phyloP scores from a whole-genome alignment of 2,888 invertebrate species.

The Germaria angustata region DNA sequence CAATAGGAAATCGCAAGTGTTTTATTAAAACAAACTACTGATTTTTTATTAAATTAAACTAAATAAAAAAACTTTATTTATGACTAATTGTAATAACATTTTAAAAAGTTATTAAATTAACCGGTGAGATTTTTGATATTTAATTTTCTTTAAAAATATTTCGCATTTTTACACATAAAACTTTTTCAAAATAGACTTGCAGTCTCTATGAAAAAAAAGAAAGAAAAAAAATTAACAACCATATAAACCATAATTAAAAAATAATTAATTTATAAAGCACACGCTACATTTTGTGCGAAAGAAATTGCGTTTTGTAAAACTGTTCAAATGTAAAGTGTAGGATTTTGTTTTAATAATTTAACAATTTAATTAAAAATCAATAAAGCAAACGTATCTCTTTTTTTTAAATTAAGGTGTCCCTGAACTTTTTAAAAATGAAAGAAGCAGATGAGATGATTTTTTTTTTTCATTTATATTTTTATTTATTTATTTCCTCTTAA shows the following conservation, averaged over 20 bases:
- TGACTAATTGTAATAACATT: constrained; percentile 54
- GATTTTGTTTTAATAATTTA: background rate
- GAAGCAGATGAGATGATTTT: background rate
- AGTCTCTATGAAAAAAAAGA: too few species aligned
- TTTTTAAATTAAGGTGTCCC: constrained; percentile 17
- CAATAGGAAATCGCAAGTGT: constrained; percentile 51
- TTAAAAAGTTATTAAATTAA: constrained; percentile 45
- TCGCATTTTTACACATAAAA: background rate
- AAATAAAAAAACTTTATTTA: constrained; percentile 43
- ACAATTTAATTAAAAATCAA: constrained; percentile 40
- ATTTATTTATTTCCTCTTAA: constrained; percentile 1
- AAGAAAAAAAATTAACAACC: too few species aligned
- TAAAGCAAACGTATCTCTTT: constrained; percentile 13
- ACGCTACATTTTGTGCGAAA: constrained; percentile 26
- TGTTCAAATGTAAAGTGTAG: constrained; percentile 5
- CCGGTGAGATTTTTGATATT: background rate
- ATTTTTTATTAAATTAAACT: constrained; percentile 23
- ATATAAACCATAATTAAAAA: constrained; percentile 51
- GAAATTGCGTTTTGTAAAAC: constrained; percentile 8
- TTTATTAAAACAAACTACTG: background rate
- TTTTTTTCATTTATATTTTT: background rate
- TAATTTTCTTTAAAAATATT: background rate
- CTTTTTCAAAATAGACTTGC: too few species aligned
- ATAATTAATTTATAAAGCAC: constrained; percentile 30
- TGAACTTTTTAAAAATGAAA: constrained; percentile 21